Percentiles rank a stretch among this genome's conserved stretches.
Evolutionary conservation across 2,888 invertebrate genomes (phyloP).

Genomic region (Helicoverpa assulta): DNA sequence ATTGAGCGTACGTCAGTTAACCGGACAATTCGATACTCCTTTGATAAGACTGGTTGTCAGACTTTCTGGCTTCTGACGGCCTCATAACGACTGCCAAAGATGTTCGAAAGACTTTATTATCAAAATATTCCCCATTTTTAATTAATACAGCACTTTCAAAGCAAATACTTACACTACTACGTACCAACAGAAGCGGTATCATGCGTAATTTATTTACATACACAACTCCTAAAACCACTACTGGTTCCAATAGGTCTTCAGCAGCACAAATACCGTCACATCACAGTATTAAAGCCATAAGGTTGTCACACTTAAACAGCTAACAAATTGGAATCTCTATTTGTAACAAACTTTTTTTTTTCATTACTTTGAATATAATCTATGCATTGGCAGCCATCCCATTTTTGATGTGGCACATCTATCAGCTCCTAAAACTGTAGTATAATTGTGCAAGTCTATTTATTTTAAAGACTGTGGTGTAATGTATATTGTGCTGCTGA

Average conservation of each 20-base stretch:
- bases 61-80: no score
- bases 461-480: neutral
- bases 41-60: no score
- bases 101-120: no score
- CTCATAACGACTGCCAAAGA: no score
- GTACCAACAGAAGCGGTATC: slow-evolving; percentile 34
- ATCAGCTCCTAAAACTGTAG: neutral
- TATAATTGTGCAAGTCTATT: neutral
- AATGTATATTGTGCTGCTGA: slow-evolving; percentile 18
- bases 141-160: neutral
- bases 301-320: no score
- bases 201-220: slow-evolving; percentile 55
- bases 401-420: neutral
- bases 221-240: slow-evolving; percentile 24
- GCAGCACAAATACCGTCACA: slow-evolving; percentile 13
- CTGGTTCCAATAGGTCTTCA: slow-evolving; percentile 3
- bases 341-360: no score
- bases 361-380: no score
- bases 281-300: neutral
- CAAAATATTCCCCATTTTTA: neutral
- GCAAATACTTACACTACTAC: slow-evolving; percentile 31
- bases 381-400: no score
- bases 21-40: no score
- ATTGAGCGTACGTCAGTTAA: no score
- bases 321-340: no score